Percentiles rank a stretch among this genome's conserved stretches.
phyloP scores from a whole-genome alignment of 2,888 invertebrate species.

The Torymus texanus region DNA sequence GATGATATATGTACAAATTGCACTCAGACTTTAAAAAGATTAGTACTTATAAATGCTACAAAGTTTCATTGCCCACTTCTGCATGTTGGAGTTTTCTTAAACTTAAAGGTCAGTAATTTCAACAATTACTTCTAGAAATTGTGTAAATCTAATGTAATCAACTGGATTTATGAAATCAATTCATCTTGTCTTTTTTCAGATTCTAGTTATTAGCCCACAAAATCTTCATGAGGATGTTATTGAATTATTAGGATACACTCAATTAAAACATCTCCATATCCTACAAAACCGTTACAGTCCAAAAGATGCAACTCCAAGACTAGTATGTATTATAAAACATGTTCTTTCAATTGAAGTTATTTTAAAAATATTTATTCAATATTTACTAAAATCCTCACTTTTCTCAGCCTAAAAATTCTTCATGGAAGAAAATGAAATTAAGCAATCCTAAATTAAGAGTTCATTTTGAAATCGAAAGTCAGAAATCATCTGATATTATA shows the following conservation, averaged over 20 bases:
- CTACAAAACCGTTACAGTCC: slow-evolving; percentile 85
- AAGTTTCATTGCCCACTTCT: slow-evolving; percentile 82
- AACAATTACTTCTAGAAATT: too few species aligned
- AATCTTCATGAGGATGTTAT: slow-evolving; percentile 85
- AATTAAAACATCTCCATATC: slow-evolving; percentile 82
- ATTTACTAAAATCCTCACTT: neutral
- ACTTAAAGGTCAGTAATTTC: slow-evolving; percentile 78
- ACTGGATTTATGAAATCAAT: too few species aligned
- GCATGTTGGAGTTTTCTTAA: slow-evolving; percentile 86
- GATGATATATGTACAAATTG: slow-evolving; percentile 84
- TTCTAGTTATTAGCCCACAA: slow-evolving; percentile 82
- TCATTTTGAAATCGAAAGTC: slow-evolving; percentile 82
- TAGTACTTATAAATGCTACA: slow-evolving; percentile 86
- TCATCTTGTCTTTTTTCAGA: slow-evolving; percentile 71
- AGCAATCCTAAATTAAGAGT: slow-evolving; percentile 81
- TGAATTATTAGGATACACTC: slow-evolving; percentile 81
- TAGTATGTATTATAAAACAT: slow-evolving; percentile 72
- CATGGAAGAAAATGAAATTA: slow-evolving; percentile 77
- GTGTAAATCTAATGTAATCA: too few species aligned
- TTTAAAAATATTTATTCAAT: too few species aligned
- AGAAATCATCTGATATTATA: slow-evolving; percentile 78
- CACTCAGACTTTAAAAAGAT: slow-evolving; percentile 79
- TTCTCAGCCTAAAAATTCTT: slow-evolving; percentile 68
- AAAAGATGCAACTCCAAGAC: slow-evolving; percentile 76
- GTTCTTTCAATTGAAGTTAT: too few species aligned